Evolutionary conservation across 2,888 invertebrate genomes (phyloP), one percentile per base, ranked within the genome.

Genomic region (Oscheius sp.): DNA sequence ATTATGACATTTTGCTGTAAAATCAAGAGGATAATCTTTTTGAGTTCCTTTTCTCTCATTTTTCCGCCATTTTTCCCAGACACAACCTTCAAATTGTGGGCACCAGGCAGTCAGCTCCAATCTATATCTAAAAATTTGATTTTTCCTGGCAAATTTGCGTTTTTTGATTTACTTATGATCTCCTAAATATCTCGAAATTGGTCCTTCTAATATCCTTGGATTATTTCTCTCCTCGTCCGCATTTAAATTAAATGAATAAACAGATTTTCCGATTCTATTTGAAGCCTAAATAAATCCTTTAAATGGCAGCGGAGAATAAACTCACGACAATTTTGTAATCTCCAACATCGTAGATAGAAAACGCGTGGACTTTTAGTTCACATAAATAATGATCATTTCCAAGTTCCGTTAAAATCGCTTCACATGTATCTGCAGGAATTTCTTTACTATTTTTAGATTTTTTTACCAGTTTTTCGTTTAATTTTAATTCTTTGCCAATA

Each of bases 281-380:
- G 13, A 6, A 12, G 63, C 63, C 63, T 63, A 41, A n/a, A 41
- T 41, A 41, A 2, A 35, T 18, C 16, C 3, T 3, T 41, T 35
- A 41, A 5, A 61, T 16, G 13, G 5, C 25, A 2, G 6, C n/a
- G 58, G 23, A 27, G 27, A n/a, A 9, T 9, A 23, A 61, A n/a
- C 63, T 16, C 16, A 45, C 63, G 21, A 63, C 25, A 18, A 46
- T 58, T 16, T 7, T n/a, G 27, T 46, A 63, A 2, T 45, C 9
- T 1, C 63, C 63, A 5, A 45, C 63, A 45, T 63, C 63, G 16
- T 46, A 63, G 27, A 43, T 45, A 21, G 63, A 63, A 21, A 45
- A 45, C 9, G 46, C 41, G 27, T 63, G 25, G 0, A 63, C 43
- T 43, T 63, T 25, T 43, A 63, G 27, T 16, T 18, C n/a, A 25